A percentile compares a stretch with the other conserved stretches of the same genome.
phyloP scores from a whole-genome alignment of 2,888 invertebrate species.

The Tricholauxania praeusta region DNA sequence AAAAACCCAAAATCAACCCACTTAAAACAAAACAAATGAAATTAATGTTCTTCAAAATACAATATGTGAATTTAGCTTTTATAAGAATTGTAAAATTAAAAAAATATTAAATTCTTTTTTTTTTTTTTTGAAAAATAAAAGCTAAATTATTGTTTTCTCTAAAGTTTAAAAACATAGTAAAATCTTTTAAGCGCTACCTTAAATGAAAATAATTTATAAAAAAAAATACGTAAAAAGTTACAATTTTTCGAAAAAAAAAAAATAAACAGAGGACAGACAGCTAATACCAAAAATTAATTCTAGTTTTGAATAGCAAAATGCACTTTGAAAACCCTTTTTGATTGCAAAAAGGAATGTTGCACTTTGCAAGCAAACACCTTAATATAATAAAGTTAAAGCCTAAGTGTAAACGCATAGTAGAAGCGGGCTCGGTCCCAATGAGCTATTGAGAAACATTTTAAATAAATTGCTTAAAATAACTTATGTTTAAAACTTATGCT shows the following conservation, averaged over 20 bases:
- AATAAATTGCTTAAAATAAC: background rate
- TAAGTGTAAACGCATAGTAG: background rate
- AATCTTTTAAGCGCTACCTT: background rate
- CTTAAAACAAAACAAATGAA: background rate
- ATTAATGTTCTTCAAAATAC: background rate
- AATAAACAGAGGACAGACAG: conserved; percentile 43
- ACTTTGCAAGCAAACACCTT: background rate
- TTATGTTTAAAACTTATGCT: background rate
- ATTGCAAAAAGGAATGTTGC: no score
- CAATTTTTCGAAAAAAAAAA: conserved; percentile 18
- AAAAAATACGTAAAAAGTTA: no score
- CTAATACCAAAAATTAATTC: conserved; percentile 54
- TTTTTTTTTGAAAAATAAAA: background rate
- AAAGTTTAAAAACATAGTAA: background rate
- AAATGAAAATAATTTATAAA: background rate
- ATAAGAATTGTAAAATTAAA: conserved; percentile 1
- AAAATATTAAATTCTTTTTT: background rate
- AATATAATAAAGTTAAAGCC: background rate
- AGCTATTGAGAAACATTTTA: background rate
- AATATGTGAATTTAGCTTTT: background rate
- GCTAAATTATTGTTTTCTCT: conserved; percentile 4
- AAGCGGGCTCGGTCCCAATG: background rate
- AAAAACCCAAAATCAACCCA: conserved; percentile 30
- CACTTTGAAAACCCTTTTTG: no score
- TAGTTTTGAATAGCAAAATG: conserved; percentile 38